Evolutionary conservation across 2,888 invertebrate species (phyloP).

Genomic region (Latheticus oryzae): DNA sequence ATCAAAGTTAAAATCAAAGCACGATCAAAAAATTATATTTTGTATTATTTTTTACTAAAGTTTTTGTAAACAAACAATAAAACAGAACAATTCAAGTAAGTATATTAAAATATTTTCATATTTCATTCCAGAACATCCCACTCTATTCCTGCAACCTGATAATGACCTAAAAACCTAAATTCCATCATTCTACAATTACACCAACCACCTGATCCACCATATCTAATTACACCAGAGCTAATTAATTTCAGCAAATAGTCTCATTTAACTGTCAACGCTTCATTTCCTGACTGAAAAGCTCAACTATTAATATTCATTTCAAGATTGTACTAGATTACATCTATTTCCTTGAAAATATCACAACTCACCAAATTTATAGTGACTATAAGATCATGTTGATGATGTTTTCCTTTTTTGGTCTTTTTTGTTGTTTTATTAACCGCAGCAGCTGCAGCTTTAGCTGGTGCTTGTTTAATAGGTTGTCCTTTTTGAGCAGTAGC

Average conservation of each 20-base stretch:
- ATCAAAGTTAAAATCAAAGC: too few relatives aligned
- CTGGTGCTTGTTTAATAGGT: conserved; percentile 75
- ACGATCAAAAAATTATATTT: too few relatives aligned
- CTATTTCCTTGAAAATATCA: too few relatives aligned
- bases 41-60: too few relatives aligned
- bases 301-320: conserved; percentile 20
- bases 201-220: not conserved
- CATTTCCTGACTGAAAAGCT: conserved; percentile 16
- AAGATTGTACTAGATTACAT: conserved; percentile 22
- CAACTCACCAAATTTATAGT: conserved; percentile 83
- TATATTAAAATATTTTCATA: too few relatives aligned
- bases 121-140: too few relatives aligned
- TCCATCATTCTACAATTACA: too few relatives aligned
- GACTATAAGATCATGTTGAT: conserved; percentile 84
- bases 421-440: conserved; percentile 74
- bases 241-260: conserved; percentile 21
- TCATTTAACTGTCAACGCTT: conserved; percentile 18
- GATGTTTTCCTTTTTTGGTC: conserved; percentile 82
- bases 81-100: too few relatives aligned
- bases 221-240: conserved; percentile 1
- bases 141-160: too few relatives aligned
- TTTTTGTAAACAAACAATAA: too few relatives aligned
- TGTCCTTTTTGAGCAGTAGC: conserved; percentile 83
- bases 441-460: conserved; percentile 70
- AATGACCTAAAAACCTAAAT: too few relatives aligned